Conservation (phyloP, 64 coral and sea anemone genomes). For the Stichodactyla helianthus region DNA sequence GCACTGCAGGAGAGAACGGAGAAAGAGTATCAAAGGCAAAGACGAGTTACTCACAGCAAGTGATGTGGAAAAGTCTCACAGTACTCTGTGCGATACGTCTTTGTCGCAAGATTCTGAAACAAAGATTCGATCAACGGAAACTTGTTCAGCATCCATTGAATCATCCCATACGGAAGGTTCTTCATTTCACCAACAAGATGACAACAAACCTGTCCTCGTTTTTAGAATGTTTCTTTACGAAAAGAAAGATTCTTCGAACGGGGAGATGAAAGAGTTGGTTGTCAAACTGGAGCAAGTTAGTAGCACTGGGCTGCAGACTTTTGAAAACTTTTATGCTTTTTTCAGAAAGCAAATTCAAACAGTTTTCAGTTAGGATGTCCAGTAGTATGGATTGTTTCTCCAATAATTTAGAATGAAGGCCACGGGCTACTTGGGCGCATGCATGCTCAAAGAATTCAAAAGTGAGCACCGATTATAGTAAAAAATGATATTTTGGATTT, state of each 20-base stretch:
- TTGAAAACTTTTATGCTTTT: conserved; percentile 57
- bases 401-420: no score
- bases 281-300: conserved; percentile 31
- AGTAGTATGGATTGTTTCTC: background rate
- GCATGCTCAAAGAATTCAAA: no score
- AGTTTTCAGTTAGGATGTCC: background rate
- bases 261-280: background rate
- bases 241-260: background rate
- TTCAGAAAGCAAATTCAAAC: conserved; percentile 33
- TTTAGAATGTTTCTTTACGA: background rate
- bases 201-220: background rate
- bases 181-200: background rate
- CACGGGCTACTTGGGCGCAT: no score
- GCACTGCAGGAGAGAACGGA: conserved; percentile 45
- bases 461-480: no score
- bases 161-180: background rate
- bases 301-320: conserved; percentile 28
- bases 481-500: no score
- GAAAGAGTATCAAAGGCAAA: background rate
- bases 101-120: background rate
- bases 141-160: background rate
- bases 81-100: background rate
- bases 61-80: background rate
- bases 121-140: background rate
- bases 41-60: background rate